Evolutionary conservation across 2,113 vertebrate species (phyloP).

Genomic region (Aptenodytes forsteri): DNA sequence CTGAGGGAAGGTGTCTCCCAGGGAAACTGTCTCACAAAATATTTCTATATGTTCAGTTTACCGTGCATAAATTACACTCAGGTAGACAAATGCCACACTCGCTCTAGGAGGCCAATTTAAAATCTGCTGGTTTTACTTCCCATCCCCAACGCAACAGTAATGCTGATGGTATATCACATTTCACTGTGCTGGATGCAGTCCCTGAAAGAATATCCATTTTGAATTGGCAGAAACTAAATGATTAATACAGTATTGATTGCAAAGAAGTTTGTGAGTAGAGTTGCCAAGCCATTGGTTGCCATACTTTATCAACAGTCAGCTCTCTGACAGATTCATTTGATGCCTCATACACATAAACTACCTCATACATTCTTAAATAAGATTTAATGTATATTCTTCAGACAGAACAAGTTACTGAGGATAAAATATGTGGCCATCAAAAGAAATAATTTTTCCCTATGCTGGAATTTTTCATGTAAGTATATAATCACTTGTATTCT

Average conservation of each 20-base stretch:
- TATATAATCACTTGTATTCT: not conserved
- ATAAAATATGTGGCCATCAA: not conserved
- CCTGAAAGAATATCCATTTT: conserved; percentile 10
- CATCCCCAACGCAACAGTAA: not conserved
- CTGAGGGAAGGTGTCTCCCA: not conserved
- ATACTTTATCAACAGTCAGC: not conserved
- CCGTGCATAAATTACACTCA: not conserved
- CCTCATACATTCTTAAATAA: conserved; percentile 37
- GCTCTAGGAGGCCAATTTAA: not conserved
- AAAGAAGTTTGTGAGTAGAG: not conserved
- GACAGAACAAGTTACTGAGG: not conserved
- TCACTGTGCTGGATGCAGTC: not conserved
- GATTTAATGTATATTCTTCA: not conserved
- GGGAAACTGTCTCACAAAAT: not conserved
- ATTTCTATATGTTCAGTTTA: not conserved
- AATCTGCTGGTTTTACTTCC: not conserved
- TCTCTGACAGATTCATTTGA: conserved; percentile 18
- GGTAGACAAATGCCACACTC: not conserved
- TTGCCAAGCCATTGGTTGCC: not conserved
- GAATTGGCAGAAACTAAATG: conserved; percentile 24
- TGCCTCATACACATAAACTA: conserved; percentile 11
- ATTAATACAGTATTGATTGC: conserved; percentile 47
- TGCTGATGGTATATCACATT: not conserved
- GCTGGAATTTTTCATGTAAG: not conserved
- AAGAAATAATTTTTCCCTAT: not conserved